Conservation (phyloP, 2,888 invertebrate genomes). For the Drosophila algonquin region DNA sequence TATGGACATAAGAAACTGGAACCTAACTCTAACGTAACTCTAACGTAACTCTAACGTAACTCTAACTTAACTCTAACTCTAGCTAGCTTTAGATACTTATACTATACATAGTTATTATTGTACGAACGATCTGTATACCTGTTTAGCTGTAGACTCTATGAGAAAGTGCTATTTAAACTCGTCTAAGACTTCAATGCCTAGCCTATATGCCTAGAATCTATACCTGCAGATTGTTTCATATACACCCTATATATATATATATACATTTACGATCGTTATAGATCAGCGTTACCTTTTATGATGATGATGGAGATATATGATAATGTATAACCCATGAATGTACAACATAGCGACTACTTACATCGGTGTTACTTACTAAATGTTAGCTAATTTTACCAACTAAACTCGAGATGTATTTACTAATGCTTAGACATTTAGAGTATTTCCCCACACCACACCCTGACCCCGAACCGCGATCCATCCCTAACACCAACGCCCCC, state of each 20-base stretch:
- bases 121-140: constrained; percentile 27
- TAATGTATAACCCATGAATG: constrained; percentile 42
- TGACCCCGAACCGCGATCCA: constrained; percentile 3
- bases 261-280: constrained; percentile 42
- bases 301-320: constrained; percentile 2
- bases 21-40: constrained; percentile 19
- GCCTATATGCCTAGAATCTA: constrained; percentile 59
- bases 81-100: constrained; percentile 14
- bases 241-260: constrained; percentile 37
- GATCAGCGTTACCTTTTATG: constrained; percentile 38
- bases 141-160: constrained; percentile 42
- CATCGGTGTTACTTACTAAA: constrained; percentile 50
- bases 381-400: constrained; percentile 54
- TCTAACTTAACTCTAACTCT: constrained; percentile 20
- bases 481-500: not conserved
- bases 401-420: constrained; percentile 70
- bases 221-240: constrained; percentile 43
- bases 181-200: constrained; percentile 68
- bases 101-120: too few relatives aligned
- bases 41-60: too few relatives aligned
- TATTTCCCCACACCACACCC: constrained; percentile 47
- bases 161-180: constrained; percentile 71
- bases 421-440: constrained; percentile 58
- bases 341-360: constrained; percentile 35
- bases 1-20: constrained; percentile 60